Percentiles rank a stretch among this genome's conserved stretches.
phyloP scores from a whole-genome alignment of 2,113 vertebrate genomes.

The Microtus montanus region DNA sequence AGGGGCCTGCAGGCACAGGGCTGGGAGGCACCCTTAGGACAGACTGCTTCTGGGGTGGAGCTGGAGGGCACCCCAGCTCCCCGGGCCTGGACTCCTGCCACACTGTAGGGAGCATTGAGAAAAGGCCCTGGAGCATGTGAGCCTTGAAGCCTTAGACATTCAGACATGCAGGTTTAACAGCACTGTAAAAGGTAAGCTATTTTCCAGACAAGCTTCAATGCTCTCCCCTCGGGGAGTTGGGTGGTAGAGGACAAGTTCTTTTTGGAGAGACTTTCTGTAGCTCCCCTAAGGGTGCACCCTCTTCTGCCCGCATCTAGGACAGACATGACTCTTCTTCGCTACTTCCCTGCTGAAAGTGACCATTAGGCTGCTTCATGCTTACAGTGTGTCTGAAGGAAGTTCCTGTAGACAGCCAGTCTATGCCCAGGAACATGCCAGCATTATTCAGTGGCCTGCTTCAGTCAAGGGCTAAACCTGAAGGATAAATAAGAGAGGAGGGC shows the following conservation, averaged over 20 bases:
- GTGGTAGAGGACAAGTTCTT: background rate
- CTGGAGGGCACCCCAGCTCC: background rate
- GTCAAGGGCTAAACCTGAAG: background rate
- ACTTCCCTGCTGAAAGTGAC: background rate
- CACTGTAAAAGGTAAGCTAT: background rate
- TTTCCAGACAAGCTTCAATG: background rate
- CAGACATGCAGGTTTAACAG: background rate
- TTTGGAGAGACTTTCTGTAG: background rate
- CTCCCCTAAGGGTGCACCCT: background rate
- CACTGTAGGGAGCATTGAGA: background rate
- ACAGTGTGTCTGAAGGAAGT: background rate
- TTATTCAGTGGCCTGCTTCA: background rate
- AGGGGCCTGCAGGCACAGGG: background rate
- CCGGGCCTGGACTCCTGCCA: background rate
- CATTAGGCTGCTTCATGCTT: accelerated
- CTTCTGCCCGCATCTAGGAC: background rate
- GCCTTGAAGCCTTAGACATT: background rate
- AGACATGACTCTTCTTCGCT: background rate
- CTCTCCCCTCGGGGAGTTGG: background rate
- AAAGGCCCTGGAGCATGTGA: background rate
- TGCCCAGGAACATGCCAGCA: background rate
- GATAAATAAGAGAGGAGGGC: background rate
- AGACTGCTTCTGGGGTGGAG: background rate
- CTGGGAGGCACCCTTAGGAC: background rate
- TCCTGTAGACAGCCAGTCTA: background rate